Conservation (phyloP, 1,140 invertebrate species). For the Ceratitis capitata region DNA sequence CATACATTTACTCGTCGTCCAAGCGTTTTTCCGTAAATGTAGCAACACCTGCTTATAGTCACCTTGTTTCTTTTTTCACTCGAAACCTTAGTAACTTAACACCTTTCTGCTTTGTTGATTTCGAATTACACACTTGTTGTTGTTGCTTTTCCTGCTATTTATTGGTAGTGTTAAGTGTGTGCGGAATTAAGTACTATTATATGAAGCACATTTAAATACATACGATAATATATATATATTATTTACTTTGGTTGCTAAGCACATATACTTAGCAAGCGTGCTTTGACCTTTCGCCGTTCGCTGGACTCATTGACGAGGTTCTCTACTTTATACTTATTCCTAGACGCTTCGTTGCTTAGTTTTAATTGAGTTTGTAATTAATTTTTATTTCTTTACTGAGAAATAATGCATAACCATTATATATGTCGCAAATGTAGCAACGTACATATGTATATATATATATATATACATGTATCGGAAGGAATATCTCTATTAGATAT, state of each 20-base stretch:
- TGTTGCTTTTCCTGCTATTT: neutral
- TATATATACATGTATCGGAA: no score
- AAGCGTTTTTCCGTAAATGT: neutral
- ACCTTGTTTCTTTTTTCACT: neutral
- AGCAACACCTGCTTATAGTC: neutral
- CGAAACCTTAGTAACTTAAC: neutral
- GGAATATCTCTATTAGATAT: no score
- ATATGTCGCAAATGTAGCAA: no score
- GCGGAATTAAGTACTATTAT: neutral
- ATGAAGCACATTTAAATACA: neutral
- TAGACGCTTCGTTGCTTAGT: slow-evolving; percentile 5
- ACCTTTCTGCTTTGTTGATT: neutral
- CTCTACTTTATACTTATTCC: neutral
- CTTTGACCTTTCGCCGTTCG: neutral
- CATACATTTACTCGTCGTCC: neutral
- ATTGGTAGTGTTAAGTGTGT: neutral
- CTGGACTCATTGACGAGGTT: neutral
- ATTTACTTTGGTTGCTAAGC: neutral
- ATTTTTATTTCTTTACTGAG: neutral
- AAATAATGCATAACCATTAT: neutral
- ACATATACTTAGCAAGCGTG: neutral
- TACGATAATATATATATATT: no score
- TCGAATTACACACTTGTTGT: neutral
- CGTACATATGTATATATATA: no score
- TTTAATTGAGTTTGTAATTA: slow-evolving; percentile 25